Percentiles rank a stretch among this genome's conserved stretches.
Conservation (phyloP, 2,888 invertebrate genomes). For the Andrena chrysosceles region DNA sequence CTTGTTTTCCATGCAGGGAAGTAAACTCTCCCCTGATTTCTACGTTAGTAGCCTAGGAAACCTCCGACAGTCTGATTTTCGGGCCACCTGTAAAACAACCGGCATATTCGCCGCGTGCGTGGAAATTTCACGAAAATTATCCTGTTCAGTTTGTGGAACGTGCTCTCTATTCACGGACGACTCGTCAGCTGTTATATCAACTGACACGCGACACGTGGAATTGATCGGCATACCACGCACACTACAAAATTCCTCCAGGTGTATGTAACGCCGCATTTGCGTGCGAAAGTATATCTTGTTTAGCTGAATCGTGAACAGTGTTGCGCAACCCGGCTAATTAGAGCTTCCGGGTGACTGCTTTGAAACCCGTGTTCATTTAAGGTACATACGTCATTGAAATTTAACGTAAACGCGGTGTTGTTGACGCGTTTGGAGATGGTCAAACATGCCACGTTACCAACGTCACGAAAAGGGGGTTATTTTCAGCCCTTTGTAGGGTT, state of each 20-base stretch:
- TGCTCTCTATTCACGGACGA: conserved; percentile 8
- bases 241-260: conserved; percentile 12
- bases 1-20: conserved; percentile 29
- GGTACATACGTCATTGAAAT: conserved; percentile 18
- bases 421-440: neutral
- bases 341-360: conserved; percentile 30
- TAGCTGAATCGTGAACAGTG: conserved; percentile 41
- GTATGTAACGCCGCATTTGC: conserved; percentile 41
- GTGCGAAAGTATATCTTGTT: conserved; percentile 60
- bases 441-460: neutral
- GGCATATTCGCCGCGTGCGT: neutral
- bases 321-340: conserved; percentile 54
- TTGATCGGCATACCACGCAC: conserved; percentile 55
- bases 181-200: conserved; percentile 50
- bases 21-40: conserved; percentile 27
- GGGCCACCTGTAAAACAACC: neutral
- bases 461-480: neutral
- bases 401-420: neutral
- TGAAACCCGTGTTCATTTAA: conserved; percentile 33
- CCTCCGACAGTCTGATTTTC: neutral
- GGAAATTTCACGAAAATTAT: conserved; percentile 25
- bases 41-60: neutral
- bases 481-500: neutral
- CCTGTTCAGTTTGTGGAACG: conserved; percentile 17
- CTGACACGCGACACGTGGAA: conserved; percentile 48